Percentiles rank a stretch among this genome's conserved stretches.
phyloP scores from a whole-genome alignment of 2,113 vertebrate species.

The Furnarius figulus region DNA sequence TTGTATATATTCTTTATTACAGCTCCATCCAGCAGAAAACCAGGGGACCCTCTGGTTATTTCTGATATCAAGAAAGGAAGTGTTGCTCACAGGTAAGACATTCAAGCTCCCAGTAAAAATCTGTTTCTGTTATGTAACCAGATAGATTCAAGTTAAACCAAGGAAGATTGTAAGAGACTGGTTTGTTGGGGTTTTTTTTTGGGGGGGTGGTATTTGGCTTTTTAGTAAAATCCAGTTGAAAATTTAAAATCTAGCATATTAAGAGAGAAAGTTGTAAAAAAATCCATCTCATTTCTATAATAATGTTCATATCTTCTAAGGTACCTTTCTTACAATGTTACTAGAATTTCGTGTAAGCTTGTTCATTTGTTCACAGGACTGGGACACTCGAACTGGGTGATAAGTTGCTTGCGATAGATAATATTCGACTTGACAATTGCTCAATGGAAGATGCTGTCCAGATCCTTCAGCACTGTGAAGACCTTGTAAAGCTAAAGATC shows the following conservation, averaged over 20 bases:
- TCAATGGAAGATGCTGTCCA: slow-evolving; percentile 98
- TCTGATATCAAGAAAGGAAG: slow-evolving; percentile 99
- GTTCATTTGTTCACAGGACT: slow-evolving; percentile 78
- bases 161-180: background rate
- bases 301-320: background rate
- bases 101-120: background rate
- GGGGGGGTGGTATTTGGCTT: background rate
- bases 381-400: slow-evolving; percentile 95
- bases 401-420: slow-evolving; percentile 95
- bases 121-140: background rate
- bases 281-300: background rate
- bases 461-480: slow-evolving; percentile 96
- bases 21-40: slow-evolving; percentile 96
- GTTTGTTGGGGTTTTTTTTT: background rate
- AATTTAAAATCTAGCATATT: background rate
- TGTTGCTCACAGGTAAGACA: slow-evolving; percentile 92
- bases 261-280: background rate
- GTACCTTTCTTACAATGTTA: background rate
- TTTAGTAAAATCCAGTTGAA: background rate
- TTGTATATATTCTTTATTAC: slow-evolving; percentile 54
- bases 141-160: background rate
- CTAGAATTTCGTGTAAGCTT: background rate
- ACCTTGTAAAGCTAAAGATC: slow-evolving; percentile 96
- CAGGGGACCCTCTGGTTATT: slow-evolving; percentile 95
- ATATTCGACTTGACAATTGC: slow-evolving; percentile 94